Conservation (phyloP, 2,888 invertebrate genomes). For the Cryptocephalus primarius region DNA sequence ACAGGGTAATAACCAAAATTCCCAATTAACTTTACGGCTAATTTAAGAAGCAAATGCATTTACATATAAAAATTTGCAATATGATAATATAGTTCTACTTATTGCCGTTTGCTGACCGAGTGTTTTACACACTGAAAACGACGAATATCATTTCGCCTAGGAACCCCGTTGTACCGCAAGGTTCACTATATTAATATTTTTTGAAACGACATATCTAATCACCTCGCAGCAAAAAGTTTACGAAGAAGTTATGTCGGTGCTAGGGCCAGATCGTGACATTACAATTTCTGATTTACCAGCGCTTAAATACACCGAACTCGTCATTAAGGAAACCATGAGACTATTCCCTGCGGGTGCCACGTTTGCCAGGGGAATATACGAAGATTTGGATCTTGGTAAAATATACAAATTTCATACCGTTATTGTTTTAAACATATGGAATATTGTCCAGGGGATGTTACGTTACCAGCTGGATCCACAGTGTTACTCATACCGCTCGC, state of each 20-base stretch:
- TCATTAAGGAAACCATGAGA: conserved; percentile 19
- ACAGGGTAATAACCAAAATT: no score
- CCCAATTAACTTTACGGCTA: no score
- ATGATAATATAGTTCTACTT: no score
- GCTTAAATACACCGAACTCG: conserved; percentile 17
- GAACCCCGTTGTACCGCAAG: conserved; percentile 72
- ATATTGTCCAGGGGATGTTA: neutral
- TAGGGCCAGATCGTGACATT: conserved; percentile 9
- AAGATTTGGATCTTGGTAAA: conserved; percentile 15
- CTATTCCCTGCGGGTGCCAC: conserved; percentile 17
- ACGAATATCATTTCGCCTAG: no score
- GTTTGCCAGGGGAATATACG: conserved; percentile 7
- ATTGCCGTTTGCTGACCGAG: no score
- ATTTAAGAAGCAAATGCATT: no score
- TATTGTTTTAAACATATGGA: no score
- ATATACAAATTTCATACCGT: neutral
- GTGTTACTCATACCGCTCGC: neutral
- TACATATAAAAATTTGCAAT: no score
- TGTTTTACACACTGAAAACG: no score
- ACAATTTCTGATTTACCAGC: conserved; percentile 11
- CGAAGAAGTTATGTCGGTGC: conserved; percentile 13
- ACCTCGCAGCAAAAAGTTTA: conserved; percentile 15
- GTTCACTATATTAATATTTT: conserved; percentile 64
- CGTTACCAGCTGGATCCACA: neutral
- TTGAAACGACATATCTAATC: conserved; percentile 58